Base-by-base conservation (phyloP, 2,113 vertebrate genomes). In the Lagopus leucura region DNA sequence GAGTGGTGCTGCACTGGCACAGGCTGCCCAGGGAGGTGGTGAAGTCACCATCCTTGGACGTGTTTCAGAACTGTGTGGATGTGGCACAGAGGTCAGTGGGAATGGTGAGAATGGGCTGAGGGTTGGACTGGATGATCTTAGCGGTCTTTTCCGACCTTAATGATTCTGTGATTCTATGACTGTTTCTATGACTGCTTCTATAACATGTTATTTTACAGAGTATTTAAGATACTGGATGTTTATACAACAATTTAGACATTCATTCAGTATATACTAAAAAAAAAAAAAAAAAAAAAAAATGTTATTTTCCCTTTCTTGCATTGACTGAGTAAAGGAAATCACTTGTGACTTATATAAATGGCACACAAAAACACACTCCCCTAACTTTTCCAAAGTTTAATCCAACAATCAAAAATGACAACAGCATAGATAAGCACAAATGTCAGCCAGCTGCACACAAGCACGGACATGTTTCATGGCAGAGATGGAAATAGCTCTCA, bases 391-490 rank as follows among this genome's bases (percentile, higher is more conserved):
- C 75, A 90, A 95, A 94, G 52, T 94, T 96, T 93, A 94, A 93
- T 95, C 88, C 75, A 79, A 89, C 78, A 94, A 88, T 91, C 93
- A 93, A 76, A 89, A 82, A 91, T 78, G 50, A 95, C 83, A 93
- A 80, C 67, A 90, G 32, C 52, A 95, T 64, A 90, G 86, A 94
- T 81, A 83, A 92, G 74, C 48, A 79, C 28, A 93, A 96, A 96
- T 93, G 88, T 82, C 92, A 95, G 83, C 91, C 93, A 97, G 90
- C 91, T 96, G 80, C 15, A 16, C 57, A 50, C 83, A 80, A 93
- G 94, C 86, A 84, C 71, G 77, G 90, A 77, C 70, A 52, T 66
- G 75, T 89, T 93, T 94, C 73, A n/a, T 48, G 72, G 66, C 70
- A 65, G 70, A 92, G 61, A 78, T 87, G 88, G 76, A 91, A 96